These are phyloP conservation scores for Spialia ferax DNA, from an alignment of 2,888 invertebrate genomes.

Conservation along the genomic window DNA sequence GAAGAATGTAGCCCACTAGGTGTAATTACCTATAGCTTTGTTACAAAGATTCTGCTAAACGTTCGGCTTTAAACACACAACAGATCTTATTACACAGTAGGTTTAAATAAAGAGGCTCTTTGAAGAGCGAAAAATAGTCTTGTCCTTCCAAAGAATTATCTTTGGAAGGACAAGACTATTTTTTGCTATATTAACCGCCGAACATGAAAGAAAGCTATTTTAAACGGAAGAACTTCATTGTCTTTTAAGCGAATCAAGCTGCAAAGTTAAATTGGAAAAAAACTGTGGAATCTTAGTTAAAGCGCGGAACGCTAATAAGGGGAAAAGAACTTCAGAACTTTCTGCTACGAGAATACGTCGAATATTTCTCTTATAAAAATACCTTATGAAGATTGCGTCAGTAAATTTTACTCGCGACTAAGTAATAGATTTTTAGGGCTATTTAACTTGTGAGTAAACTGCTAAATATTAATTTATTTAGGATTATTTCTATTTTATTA, in stretches of 20 bases:
- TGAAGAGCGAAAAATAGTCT: no score
- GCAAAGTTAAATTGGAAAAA: constrained; percentile 66
- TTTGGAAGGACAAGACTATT: no score
- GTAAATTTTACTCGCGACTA: constrained; percentile 52
- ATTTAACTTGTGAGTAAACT: no score
- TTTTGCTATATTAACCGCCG: no score
- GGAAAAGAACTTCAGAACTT: constrained; percentile 73
- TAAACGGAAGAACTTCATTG: constrained; percentile 29
- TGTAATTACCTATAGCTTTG: no score
- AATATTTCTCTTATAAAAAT: constrained; percentile 75
- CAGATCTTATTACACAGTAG: no score
- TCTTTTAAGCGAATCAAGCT: constrained; percentile 34
- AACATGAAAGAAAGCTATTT: constrained; percentile 21
- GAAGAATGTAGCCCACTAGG: no score
- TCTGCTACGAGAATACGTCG: constrained; percentile 65
- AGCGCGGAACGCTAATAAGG: constrained; percentile 73
- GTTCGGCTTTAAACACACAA: no score
- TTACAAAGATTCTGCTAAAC: no score
- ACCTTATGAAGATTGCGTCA: constrained; percentile 59
- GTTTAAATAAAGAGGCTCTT: no score
- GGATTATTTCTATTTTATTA: neutral
- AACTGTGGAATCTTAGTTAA: constrained; percentile 68
- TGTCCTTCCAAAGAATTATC: no score
- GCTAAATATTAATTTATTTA: neutral
- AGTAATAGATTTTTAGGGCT: constrained; percentile 9